These are phyloP conservation scores for Acridotheres tristis DNA, from an alignment of 2,797 vertebrate species.

Conservation along the genomic window DNA sequence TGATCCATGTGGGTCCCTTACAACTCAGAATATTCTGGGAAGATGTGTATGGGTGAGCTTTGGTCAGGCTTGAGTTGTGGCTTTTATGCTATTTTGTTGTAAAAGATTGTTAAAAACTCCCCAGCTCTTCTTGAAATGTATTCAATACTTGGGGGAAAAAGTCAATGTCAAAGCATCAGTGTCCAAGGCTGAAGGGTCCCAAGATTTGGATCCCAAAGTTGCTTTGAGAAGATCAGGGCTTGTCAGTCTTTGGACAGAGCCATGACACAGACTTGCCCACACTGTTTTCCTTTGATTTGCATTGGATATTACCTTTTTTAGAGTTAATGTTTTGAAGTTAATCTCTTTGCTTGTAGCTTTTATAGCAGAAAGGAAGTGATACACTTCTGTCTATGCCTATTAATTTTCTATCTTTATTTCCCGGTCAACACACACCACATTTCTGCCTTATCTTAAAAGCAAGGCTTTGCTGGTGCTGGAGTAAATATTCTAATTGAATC, in stretches of 20 bases:
- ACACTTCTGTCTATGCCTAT: neutral
- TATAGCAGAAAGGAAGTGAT: neutral
- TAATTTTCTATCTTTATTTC: conserved; percentile 18
- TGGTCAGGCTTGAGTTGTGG: neutral
- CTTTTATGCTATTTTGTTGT: neutral
- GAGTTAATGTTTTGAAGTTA: neutral
- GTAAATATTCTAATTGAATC: conserved; percentile 53
- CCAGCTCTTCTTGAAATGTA: neutral
- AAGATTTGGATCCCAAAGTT: neutral
- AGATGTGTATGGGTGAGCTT: neutral
- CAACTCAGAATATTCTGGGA: neutral
- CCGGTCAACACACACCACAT: neutral
- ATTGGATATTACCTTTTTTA: neutral
- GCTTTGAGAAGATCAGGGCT: neutral
- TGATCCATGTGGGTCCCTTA: neutral
- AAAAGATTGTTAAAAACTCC: neutral
- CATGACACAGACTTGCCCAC: neutral
- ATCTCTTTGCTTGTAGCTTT: neutral
- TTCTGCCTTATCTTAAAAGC: conserved; percentile 26
- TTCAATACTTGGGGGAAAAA: neutral
- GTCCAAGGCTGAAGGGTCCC: neutral
- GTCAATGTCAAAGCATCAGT: neutral
- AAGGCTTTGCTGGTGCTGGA: neutral
- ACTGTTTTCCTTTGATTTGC: neutral
- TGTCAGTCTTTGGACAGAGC: neutral